phyloP scores from a whole-genome alignment of 2,113 vertebrate species.

The Cettia cetti region DNA sequence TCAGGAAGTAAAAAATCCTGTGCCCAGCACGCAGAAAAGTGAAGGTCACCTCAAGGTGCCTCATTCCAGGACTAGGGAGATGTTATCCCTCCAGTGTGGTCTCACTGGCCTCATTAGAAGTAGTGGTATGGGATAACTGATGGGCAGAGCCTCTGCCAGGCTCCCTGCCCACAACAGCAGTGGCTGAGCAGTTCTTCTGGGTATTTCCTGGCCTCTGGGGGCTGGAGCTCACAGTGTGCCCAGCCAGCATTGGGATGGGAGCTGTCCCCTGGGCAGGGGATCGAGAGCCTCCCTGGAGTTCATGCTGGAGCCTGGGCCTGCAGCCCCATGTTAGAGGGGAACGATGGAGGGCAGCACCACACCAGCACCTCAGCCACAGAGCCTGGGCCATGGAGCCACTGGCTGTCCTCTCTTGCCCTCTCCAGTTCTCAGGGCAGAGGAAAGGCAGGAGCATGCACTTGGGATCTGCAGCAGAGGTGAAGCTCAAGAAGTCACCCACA shows the following conservation, averaged over 20 bases:
- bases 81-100: background rate
- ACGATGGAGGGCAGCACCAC: background rate
- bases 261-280: background rate
- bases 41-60: background rate
- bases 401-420: background rate
- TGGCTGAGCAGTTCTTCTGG: background rate
- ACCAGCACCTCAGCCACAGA: background rate
- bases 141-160: background rate
- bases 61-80: background rate
- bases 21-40: accelerated
- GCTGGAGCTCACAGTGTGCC: background rate
- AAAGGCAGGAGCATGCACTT: background rate
- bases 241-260: background rate
- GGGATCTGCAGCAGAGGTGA: background rate
- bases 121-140: background rate
- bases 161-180: background rate
- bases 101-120: background rate
- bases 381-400: background rate
- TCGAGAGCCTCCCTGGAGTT: background rate
- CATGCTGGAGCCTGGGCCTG: background rate
- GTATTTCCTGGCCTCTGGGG: background rate
- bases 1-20: background rate
- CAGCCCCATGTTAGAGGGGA: accelerated
- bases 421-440: background rate
- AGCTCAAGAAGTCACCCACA: background rate